A percentile compares a stretch with the other conserved stretches of the same genome.
Evolutionary conservation across 2,797 vertebrate species (phyloP).

Genomic region (Kryptopterus vitreolus): DNA sequence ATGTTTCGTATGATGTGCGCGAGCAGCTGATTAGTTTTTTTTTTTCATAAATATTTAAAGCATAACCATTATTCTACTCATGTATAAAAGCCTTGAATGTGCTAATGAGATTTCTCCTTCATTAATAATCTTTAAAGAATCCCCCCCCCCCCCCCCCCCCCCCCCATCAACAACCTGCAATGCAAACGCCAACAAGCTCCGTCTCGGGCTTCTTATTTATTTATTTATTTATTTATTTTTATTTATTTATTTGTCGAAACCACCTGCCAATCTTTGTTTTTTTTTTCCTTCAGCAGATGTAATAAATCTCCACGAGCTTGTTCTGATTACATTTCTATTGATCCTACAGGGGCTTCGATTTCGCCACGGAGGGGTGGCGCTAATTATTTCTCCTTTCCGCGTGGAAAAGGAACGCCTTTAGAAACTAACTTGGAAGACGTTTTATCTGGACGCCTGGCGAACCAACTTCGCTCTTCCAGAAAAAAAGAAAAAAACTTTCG

Average conservation of each 20-base stretch:
- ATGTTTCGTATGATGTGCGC: background rate
- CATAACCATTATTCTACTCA: background rate
- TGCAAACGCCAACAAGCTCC: too few relatives aligned
- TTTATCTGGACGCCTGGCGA: background rate
- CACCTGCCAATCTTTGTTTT: background rate
- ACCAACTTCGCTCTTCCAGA: too few relatives aligned
- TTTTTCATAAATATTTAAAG: conserved; percentile 10
- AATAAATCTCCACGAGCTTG: background rate
- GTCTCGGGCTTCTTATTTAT: too few relatives aligned
- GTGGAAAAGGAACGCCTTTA: background rate
- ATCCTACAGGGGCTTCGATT: background rate
- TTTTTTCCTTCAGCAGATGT: background rate
- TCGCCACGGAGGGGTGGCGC: background rate
- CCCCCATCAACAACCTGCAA: background rate
- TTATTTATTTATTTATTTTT: too few relatives aligned
- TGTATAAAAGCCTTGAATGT: background rate
- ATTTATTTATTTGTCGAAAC: too few relatives aligned
- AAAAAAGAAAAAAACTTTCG: too few relatives aligned
- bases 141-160: too few relatives aligned
- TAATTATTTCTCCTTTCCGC: too few relatives aligned
- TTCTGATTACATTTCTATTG: conserved; percentile 1
- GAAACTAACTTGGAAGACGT: background rate
- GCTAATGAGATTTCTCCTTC: conserved; percentile 4
- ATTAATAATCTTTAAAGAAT: background rate
- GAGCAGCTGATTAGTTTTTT: background rate